These are phyloP conservation scores for Microcebus murinus DNA, from an alignment of 2,113 vertebrate genomes.

Conservation along the genomic window DNA sequence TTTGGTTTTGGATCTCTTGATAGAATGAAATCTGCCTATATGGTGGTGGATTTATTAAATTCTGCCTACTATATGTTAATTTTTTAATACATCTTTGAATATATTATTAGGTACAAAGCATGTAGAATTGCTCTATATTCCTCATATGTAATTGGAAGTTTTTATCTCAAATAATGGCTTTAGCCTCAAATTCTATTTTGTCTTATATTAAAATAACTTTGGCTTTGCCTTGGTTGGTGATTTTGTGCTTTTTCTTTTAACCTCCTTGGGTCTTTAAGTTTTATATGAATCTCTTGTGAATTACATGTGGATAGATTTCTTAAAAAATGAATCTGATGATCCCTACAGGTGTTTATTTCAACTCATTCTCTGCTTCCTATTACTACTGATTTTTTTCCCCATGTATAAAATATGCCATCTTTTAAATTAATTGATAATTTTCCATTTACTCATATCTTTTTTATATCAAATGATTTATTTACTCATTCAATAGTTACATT, in stretches of 20 bases:
- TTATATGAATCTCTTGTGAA: background rate
- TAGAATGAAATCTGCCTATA: background rate
- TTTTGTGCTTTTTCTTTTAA: background rate
- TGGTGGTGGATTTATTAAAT: background rate
- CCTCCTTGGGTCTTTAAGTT: background rate
- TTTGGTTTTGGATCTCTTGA: background rate
- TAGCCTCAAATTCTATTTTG: background rate
- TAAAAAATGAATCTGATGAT: background rate
- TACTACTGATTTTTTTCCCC: background rate
- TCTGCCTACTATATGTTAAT: background rate
- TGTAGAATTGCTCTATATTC: background rate
- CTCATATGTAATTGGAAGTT: background rate
- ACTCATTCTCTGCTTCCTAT: background rate
- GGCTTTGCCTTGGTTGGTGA: background rate
- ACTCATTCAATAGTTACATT: background rate
- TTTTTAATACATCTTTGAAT: background rate
- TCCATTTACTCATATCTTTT: background rate
- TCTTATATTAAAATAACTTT: background rate
- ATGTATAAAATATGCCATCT: background rate
- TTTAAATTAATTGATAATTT: background rate
- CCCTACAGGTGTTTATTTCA: background rate
- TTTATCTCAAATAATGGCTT: background rate
- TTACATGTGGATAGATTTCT: background rate
- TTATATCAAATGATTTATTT: background rate
- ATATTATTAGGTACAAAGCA: background rate